These are phyloP conservation scores for Scyliorhinus canicula DNA, from an alignment of 2,797 vertebrate genomes.

Conservation along the genomic window DNA sequence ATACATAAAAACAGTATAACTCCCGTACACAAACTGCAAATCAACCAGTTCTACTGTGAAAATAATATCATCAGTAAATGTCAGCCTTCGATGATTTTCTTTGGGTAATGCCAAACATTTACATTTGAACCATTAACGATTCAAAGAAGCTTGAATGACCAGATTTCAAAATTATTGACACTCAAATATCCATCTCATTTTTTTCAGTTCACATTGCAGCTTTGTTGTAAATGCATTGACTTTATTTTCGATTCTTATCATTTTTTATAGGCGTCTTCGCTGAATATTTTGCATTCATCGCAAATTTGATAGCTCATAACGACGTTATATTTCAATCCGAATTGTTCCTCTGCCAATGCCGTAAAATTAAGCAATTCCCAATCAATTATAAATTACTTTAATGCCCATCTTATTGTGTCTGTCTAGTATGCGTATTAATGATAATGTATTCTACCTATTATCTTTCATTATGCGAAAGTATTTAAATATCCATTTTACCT, in stretches of 20 bases:
- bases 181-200: background rate
- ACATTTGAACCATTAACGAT: background rate
- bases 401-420: background rate
- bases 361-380: background rate
- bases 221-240: background rate
- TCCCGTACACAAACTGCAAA: background rate
- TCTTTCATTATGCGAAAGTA: background rate
- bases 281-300: background rate
- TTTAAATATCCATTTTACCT: background rate
- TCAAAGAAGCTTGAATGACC: background rate
- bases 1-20: background rate
- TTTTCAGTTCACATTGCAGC: background rate
- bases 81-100: background rate
- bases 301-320: background rate
- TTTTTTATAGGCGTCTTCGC: background rate
- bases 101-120: background rate
- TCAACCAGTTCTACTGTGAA: background rate
- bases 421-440: conserved; percentile 3
- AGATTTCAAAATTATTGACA: background rate
- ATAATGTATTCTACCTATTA: conserved; percentile 7
- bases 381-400: conserved; percentile 32
- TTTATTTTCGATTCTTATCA: background rate
- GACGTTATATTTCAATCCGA: background rate
- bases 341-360: background rate
- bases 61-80: background rate